Evolutionary conservation across 2,888 invertebrate species (phyloP), one percentile per base, ranked within the genome.

Genomic region (Papilio protenor): DNA sequence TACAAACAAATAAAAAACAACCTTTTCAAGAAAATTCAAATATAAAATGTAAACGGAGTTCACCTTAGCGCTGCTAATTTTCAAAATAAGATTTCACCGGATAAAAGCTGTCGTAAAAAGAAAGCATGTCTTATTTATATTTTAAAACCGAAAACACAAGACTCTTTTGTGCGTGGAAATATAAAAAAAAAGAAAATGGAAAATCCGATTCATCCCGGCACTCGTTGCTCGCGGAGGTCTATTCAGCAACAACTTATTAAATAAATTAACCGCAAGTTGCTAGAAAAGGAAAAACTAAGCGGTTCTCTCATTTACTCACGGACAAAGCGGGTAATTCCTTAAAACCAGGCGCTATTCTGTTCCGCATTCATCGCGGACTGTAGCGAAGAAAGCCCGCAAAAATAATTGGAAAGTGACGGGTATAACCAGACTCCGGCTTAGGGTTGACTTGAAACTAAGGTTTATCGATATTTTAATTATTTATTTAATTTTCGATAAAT

Each of bases 371-470:
- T 83, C 87, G 86, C 85, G 87, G 87, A 88, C 87, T 89, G 88
- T 88, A 87, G 88, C 85, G 87, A 92, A 93, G 92, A 92, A 92
- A 93, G 89, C 88, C 90, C 88, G 91, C 91, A 93, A 90, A 94
- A 93, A 94, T 94, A 94, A 94, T 94, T 94, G 91, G 91, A 93
- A 94, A 94, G 93, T 92, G 92, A 90, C 91, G 92, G 87, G 88
- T 91, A 90, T 90, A 89, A 87, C 86, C 86, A 84, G 83, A 72
- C 79, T 77, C 81, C 14, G 81, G 82, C 76, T 81, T 79, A 81
- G 83, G 45, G 72, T 76, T 52, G 49, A 45, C 11, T 61, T 55
- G 45, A 1, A 21, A 73, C 52, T 52, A 5, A 52, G 0, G 33
- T 66, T 4, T 78, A 80, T 82, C 80, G 82, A 82, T 81, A 78